These are phyloP conservation scores for Gila orcuttii DNA, from an alignment of 2,113 vertebrate species.

Conservation along the genomic window DNA sequence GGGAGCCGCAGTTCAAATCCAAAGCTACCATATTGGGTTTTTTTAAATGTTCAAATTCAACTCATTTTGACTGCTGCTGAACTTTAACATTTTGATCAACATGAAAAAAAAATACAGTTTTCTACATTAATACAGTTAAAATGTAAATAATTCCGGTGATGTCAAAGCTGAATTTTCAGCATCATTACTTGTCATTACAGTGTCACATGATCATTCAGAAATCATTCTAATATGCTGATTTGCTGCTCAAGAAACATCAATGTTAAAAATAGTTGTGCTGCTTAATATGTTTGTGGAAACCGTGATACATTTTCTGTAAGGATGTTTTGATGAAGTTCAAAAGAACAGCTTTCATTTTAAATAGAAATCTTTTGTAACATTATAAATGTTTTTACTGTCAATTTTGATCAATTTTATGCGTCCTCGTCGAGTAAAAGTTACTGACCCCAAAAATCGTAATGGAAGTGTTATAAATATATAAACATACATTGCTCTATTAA, in stretches of 20 bases:
- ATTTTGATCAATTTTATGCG: background rate
- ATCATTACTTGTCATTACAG: background rate
- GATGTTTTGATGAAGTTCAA: background rate
- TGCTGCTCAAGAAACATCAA: background rate
- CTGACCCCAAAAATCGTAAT: background rate
- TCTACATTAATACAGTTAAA: background rate
- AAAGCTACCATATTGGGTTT: background rate
- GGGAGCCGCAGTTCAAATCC: background rate
- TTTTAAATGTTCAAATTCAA: background rate
- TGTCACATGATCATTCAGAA: constrained; percentile 2
- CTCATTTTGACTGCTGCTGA: background rate
- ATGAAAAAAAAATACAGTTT: background rate
- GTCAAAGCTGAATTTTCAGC: background rate
- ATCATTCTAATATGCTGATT: background rate
- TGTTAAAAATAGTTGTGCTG: background rate
- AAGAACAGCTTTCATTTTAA: background rate
- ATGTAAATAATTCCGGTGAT: background rate
- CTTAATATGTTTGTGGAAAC: background rate
- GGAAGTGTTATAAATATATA: background rate
- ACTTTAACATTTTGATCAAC: background rate
- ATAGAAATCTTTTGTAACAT: background rate
- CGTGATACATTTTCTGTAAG: background rate
- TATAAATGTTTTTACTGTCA: constrained; percentile 8
- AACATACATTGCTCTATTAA: background rate
- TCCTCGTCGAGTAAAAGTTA: background rate